phyloP scores from a whole-genome alignment of 2,888 invertebrate species.

The Drosophila anceps region DNA sequence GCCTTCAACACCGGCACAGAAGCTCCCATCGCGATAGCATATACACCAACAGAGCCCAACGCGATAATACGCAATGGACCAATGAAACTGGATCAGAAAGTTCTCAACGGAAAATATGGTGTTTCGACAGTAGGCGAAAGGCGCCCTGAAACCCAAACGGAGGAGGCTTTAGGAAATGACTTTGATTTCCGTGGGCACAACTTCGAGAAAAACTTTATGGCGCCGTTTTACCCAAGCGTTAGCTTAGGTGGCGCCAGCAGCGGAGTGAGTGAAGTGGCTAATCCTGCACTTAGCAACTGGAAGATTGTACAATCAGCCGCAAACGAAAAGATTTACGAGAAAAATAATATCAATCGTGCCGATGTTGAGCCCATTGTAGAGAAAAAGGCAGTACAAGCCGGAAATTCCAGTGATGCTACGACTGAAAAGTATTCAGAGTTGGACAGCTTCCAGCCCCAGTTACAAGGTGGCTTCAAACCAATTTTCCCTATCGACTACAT shows the following conservation, averaged over 20 bases:
- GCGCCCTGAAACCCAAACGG: conserved; percentile 82
- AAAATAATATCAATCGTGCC: conserved; percentile 84
- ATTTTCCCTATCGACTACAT: conserved; percentile 87
- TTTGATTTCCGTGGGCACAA: conserved; percentile 84
- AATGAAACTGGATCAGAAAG: conserved; percentile 65
- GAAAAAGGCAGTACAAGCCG: conserved; percentile 46
- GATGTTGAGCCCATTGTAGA: conserved; percentile 66
- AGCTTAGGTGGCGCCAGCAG: conserved; percentile 86
- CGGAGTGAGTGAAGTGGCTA: conserved; percentile 69
- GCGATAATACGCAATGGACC: conserved; percentile 49
- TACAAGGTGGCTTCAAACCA: conserved; percentile 90
- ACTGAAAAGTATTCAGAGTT: conserved; percentile 87
- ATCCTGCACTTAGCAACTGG: conserved; percentile 87
- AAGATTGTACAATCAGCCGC: conserved; percentile 86
- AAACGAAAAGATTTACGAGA: conserved; percentile 73
- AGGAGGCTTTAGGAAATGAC: conserved; percentile 79
- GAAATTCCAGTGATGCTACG: conserved; percentile 75
- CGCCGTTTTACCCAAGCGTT: conserved; percentile 89
- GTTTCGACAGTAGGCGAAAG: conserved; percentile 75
- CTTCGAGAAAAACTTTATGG: conserved; percentile 87
- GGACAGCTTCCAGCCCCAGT: conserved; percentile 89
- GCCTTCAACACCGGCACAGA: conserved; percentile 86
- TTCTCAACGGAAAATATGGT: conserved; percentile 86
- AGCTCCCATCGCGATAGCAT: conserved; percentile 89
- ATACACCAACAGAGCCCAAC: conserved; percentile 87